Percentiles rank a stretch among this genome's conserved stretches.
Evolutionary conservation across 1,140 invertebrate species (phyloP).

Genomic region (Drosophila quadrilineata): DNA sequence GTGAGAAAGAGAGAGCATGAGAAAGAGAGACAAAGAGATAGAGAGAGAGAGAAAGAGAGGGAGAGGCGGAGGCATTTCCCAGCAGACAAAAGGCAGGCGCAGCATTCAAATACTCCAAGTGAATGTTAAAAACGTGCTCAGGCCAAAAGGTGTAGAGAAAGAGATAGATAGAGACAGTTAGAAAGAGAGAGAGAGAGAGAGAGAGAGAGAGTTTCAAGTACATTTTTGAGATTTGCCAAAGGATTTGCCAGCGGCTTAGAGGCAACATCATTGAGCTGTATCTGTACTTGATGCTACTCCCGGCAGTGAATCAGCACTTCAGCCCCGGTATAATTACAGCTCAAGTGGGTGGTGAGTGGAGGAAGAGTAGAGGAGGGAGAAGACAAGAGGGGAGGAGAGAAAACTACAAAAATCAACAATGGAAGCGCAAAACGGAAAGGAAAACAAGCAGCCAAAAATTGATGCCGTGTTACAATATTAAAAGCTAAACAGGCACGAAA

Average conservation of each 20-base stretch:
- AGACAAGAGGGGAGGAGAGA: background rate
- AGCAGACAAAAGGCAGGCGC: slow-evolving; percentile 36
- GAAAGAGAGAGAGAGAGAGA: too few relatives aligned
- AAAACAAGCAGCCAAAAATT: slow-evolving; percentile 54
- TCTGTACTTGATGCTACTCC: too few relatives aligned
- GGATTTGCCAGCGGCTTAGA: slow-evolving; percentile 31
- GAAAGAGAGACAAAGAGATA: slow-evolving; percentile 30
- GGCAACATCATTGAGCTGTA: slow-evolving; percentile 17
- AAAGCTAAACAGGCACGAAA: slow-evolving; percentile 62
- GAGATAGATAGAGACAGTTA: too few relatives aligned
- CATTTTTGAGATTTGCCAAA: background rate
- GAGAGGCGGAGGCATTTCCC: slow-evolving; percentile 36
- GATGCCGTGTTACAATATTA: slow-evolving; percentile 52
- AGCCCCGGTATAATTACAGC: slow-evolving; percentile 28
- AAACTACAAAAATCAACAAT: slow-evolving; percentile 9
- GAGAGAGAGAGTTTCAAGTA: too few relatives aligned
- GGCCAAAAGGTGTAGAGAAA: too few relatives aligned
- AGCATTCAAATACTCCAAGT: slow-evolving; percentile 38
- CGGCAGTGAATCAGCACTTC: slow-evolving; percentile 38
- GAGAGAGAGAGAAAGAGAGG: slow-evolving; percentile 21
- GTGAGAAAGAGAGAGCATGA: background rate
- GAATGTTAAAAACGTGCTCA: slow-evolving; percentile 65
- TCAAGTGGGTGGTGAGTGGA: background rate
- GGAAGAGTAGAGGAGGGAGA: too few relatives aligned
- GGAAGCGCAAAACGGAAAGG: too few relatives aligned